Base-by-base conservation (phyloP, 1,140 invertebrate genomes). In the Apis florea region DNA sequence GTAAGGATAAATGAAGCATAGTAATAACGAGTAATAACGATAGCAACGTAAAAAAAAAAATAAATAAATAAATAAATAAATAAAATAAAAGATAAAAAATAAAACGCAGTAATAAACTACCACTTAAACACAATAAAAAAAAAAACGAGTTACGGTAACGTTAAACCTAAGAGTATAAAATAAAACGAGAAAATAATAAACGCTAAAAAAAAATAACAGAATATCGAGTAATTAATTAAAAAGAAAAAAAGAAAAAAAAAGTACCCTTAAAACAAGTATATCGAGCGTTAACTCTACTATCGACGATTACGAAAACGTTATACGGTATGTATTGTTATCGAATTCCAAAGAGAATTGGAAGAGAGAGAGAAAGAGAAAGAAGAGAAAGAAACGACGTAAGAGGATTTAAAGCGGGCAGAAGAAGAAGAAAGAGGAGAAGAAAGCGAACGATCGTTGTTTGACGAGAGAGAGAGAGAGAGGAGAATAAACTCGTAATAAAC, bases 201-300 rank as follows among this genome's bases (percentile, higher is more conserved):
- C 54, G 61, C 68, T 84, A 69, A 54, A 83, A 69, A 54, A 83
- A 5, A 82, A 31, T 54, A 73, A 73, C 53, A 87, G 78, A 66
- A 71, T 72, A 77, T 84, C 54, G 73, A 82, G 73, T 77, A 78
- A 49, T 70, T 84, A 81, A 61, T 40, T 70, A 69, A 69, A 54
- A 40, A 40, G 31, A 40, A 40, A 40, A 40, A 40, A 40, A 40
- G 31, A 40, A 40, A 40, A 40, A 40, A 59, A 63, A 53, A 19
- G 21, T 51, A 75, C 49, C 73, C 73, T 64, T 63, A 24, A 40
- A 26, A 73, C 73, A 64, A 75, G 73, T 75, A 75, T 64, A 75
- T 75, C 59, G 73, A 75, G 79, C 79, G 79, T 54, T 85, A 83
- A 85, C 80, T 83, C 59, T 79, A 78, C 49, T 86, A 72, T 83